Percentiles rank a stretch among this genome's conserved stretches.
phyloP scores from a whole-genome alignment of 2,113 vertebrate species.

The Vombatus ursinus region DNA sequence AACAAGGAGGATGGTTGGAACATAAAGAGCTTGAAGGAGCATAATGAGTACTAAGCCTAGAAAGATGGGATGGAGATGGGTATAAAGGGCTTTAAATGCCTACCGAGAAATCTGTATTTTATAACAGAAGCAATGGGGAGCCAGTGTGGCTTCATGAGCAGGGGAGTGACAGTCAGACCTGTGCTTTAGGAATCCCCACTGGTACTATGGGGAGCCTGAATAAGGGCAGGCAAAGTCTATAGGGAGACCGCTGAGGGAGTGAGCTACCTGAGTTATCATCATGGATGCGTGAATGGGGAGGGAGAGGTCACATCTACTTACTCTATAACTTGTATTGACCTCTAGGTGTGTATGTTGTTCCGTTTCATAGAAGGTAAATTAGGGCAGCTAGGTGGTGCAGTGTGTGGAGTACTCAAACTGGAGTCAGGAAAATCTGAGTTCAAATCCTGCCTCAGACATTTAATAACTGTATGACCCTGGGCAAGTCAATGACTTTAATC shows the following conservation, averaged over 20 bases:
- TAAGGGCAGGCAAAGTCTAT: not conserved
- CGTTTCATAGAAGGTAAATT: not conserved
- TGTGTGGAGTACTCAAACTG: not conserved
- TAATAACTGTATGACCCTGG: not conserved
- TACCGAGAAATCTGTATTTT: not conserved
- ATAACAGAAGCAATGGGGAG: not conserved
- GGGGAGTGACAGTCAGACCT: not conserved
- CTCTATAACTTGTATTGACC: not conserved
- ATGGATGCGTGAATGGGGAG: not conserved
- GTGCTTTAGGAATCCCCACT: not conserved
- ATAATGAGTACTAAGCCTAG: not conserved
- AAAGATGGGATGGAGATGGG: not conserved
- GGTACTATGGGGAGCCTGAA: not conserved
- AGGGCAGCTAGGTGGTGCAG: too few relatives aligned
- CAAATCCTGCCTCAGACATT: not conserved
- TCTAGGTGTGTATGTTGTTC: not conserved
- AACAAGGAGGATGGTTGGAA: not conserved
- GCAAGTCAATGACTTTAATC: too few relatives aligned
- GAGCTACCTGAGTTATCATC: not conserved
- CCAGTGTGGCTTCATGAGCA: not conserved
- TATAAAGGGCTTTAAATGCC: not conserved
- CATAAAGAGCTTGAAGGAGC: not conserved
- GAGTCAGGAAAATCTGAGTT: not conserved
- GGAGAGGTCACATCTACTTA: not conserved
- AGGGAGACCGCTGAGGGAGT: not conserved